Conservation (phyloP, 1,140 invertebrate genomes). For the honey bee (Apis mellifera) region DNA sequence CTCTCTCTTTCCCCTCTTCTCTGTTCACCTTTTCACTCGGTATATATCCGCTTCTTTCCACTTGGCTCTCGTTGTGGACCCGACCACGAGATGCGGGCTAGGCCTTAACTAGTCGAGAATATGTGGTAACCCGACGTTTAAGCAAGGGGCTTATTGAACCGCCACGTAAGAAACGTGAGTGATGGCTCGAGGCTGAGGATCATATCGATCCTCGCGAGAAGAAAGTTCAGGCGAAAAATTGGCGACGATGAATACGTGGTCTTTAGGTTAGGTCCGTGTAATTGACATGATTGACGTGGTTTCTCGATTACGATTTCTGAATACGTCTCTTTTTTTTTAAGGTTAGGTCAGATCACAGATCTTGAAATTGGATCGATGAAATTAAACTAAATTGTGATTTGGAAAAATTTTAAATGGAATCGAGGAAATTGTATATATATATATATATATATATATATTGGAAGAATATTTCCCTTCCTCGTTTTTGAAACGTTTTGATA, state of each 20-base stretch:
- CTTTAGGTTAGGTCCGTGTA: background rate
- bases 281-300: background rate
- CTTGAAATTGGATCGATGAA: too few relatives aligned
- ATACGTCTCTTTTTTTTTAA: too few relatives aligned
- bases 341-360: too few relatives aligned
- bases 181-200: conserved; percentile 57
- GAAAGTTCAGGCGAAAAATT: background rate
- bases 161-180: conserved; percentile 64
- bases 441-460: too few relatives aligned
- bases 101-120: conserved; percentile 63
- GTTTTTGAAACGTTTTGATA: too few relatives aligned
- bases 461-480: too few relatives aligned
- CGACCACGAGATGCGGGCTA: conserved; percentile 45
- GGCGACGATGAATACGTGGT: background rate
- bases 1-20: background rate
- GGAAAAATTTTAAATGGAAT: too few relatives aligned
- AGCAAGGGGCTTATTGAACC: conserved; percentile 51
- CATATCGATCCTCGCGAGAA: conserved; percentile 30
- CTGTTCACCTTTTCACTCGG: conserved; percentile 11
- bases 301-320: background rate
- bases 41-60: background rate
- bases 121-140: conserved; percentile 58
- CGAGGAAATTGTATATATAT: too few relatives aligned
- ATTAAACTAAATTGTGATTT: too few relatives aligned
- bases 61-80: conserved; percentile 40